Conservation (phyloP, 2,797 vertebrate genomes). For the Enoplosus armatus region DNA sequence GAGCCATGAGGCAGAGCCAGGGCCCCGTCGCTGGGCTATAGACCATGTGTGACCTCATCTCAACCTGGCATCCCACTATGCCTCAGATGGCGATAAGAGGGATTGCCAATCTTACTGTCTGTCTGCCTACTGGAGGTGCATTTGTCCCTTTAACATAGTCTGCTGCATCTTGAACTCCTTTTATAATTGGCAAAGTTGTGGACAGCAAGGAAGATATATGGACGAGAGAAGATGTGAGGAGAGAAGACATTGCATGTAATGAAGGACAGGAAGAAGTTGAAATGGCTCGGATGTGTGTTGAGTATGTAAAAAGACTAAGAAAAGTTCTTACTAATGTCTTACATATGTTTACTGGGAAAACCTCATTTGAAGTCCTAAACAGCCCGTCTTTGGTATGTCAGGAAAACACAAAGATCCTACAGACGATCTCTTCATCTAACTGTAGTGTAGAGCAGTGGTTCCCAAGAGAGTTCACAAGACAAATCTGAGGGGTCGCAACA, state of each 20-base stretch:
- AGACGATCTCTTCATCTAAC: background rate
- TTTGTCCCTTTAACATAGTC: slow-evolving; percentile 31
- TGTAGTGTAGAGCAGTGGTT: background rate
- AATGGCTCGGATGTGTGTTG: background rate
- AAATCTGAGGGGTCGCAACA: no score
- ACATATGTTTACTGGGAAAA: background rate
- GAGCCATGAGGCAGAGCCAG: slow-evolving; percentile 58
- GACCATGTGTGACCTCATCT: slow-evolving; percentile 77
- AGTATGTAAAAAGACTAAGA: background rate
- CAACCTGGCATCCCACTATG: slow-evolving; percentile 68
- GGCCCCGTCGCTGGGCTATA: slow-evolving; percentile 46
- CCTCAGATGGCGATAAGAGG: slow-evolving; percentile 55
- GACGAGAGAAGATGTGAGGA: background rate
- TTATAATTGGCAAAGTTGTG: background rate
- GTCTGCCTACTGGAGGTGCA: slow-evolving; percentile 14
- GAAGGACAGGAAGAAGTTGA: background rate
- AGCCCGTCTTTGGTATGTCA: background rate
- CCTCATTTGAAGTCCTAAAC: background rate
- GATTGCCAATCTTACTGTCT: slow-evolving; percentile 54
- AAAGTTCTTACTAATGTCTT: background rate
- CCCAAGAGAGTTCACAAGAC: no score
- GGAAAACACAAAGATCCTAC: background rate
- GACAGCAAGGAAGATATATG: background rate
- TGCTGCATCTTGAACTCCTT: slow-evolving; percentile 8
- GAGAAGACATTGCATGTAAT: background rate